These are phyloP conservation scores for Tetramorium parvispinum DNA, from an alignment of 1,140 invertebrate genomes.

Conservation along the genomic window DNA sequence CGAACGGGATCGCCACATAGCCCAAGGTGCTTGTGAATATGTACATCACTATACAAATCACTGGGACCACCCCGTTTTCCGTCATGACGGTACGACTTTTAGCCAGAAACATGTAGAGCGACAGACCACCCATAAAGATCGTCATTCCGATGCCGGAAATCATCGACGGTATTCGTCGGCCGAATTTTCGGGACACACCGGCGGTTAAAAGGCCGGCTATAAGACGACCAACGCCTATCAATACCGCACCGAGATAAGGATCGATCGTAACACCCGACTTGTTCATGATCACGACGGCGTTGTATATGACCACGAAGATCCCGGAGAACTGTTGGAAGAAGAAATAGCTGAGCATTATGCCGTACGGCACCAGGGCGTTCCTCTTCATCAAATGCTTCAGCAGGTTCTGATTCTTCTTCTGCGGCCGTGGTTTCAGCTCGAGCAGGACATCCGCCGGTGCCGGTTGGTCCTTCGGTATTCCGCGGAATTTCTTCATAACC, in stretches of 20 bases:
- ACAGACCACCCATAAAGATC: conserved; percentile 86
- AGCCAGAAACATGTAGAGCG: conserved; percentile 83
- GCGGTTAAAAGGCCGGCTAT: conserved; percentile 86
- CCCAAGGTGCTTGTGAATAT: conserved; percentile 88
- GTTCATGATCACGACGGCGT: conserved; percentile 89
- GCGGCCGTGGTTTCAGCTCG: conserved; percentile 72
- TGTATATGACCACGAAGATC: conserved; percentile 91
- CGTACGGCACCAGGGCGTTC: conserved; percentile 88
- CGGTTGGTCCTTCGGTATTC: conserved; percentile 80
- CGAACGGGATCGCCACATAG: conserved; percentile 89
- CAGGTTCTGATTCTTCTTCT: conserved; percentile 75
- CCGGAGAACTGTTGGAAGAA: conserved; percentile 93
- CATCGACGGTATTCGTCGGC: conserved; percentile 87
- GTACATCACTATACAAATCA: conserved; percentile 86
- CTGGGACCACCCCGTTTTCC: conserved; percentile 82
- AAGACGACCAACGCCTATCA: conserved; percentile 87
- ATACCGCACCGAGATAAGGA: conserved; percentile 86
- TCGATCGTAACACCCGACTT: conserved; percentile 87
- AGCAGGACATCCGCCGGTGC: conserved; percentile 72
- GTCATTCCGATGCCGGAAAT: conserved; percentile 88
- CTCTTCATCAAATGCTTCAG: conserved; percentile 82
- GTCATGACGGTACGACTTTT: conserved; percentile 74
- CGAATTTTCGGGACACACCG: conserved; percentile 86
- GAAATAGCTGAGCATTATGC: conserved; percentile 89
- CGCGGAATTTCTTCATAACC: conserved; percentile 86